Conservation (phyloP, 2,113 vertebrate species). For the Acanthochromis polyacanthus region DNA sequence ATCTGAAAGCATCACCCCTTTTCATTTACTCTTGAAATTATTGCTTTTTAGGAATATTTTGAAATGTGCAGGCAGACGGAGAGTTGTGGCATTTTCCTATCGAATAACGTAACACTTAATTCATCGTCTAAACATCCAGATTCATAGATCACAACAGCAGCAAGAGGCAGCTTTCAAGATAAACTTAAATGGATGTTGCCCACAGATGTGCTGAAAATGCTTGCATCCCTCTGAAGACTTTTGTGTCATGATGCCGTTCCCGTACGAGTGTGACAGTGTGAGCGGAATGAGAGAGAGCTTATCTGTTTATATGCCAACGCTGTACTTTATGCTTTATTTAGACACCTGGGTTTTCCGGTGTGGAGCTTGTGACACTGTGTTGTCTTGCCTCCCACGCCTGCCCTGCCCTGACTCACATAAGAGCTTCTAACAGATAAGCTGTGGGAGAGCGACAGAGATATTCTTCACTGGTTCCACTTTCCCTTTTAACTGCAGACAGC, state of each 20-base stretch:
- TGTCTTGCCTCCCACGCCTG: conserved; percentile 65
- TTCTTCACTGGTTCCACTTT: conserved; percentile 46
- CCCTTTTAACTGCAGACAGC: conserved; percentile 28
- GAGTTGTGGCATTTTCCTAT: not conserved
- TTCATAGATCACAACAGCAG: not conserved
- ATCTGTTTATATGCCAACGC: conserved; percentile 54
- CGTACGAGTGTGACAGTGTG: conserved; percentile 16
- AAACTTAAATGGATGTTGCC: conserved; percentile 5
- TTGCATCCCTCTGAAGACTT: not conserved
- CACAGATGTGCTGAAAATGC: conserved; percentile 12
- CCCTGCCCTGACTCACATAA: conserved; percentile 71
- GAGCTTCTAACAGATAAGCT: conserved; percentile 71
- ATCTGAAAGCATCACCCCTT: not conserved
- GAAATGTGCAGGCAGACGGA: not conserved
- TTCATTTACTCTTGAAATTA: not conserved
- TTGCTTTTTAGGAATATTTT: conserved; percentile 14
- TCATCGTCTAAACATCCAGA: not conserved
- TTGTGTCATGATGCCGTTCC: conserved; percentile 28
- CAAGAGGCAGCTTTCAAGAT: conserved; percentile 3
- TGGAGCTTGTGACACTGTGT: conserved; percentile 68
- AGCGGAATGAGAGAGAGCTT: conserved; percentile 49
- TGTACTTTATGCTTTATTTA: conserved; percentile 69
- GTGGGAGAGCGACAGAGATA: conserved; percentile 51
- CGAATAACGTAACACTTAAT: not conserved
- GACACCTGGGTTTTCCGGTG: conserved; percentile 62